phyloP scores from a whole-genome alignment of 2,113 vertebrate species.

The Halcyon senegalensis region DNA sequence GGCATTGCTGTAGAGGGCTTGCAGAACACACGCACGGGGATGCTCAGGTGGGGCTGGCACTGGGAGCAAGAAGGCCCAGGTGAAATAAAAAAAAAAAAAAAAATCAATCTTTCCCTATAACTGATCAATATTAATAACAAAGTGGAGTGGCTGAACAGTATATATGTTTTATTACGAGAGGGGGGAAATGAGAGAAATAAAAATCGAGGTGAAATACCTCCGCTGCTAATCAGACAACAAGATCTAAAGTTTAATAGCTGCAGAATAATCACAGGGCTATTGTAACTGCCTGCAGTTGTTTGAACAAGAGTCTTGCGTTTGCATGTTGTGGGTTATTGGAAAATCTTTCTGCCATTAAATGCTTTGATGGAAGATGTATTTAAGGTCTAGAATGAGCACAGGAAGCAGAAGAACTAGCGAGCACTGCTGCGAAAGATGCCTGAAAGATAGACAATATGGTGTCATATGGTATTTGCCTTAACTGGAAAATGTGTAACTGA shows the following conservation, averaged over 20 bases:
- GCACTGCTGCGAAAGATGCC: conserved; percentile 29
- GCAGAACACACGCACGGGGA: not conserved
- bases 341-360: conserved; percentile 60
- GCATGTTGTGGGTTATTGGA: conserved; percentile 58
- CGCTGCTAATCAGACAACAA: not conserved
- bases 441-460: conserved; percentile 61
- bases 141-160: conserved; percentile 12
- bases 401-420: conserved; percentile 34
- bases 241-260: conserved; percentile 36
- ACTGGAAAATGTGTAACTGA: conserved; percentile 54
- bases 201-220: not conserved
- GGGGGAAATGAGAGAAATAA: conserved; percentile 38
- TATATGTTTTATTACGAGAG: conserved; percentile 34
- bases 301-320: conserved; percentile 39
- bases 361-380: conserved; percentile 62
- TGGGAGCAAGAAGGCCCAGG: not conserved
- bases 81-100: not conserved
- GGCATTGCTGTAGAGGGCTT: not conserved
- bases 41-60: not conserved
- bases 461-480: conserved; percentile 48
- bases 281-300: conserved; percentile 51
- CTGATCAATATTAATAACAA: conserved; percentile 58
- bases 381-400: conserved; percentile 53
- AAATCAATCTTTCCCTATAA: conserved; percentile 3
- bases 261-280: not conserved